Percentiles rank a stretch among this genome's conserved stretches.
phyloP scores from a whole-genome alignment of 2,113 vertebrate genomes.

The Mesembrinibis cayennensis region DNA sequence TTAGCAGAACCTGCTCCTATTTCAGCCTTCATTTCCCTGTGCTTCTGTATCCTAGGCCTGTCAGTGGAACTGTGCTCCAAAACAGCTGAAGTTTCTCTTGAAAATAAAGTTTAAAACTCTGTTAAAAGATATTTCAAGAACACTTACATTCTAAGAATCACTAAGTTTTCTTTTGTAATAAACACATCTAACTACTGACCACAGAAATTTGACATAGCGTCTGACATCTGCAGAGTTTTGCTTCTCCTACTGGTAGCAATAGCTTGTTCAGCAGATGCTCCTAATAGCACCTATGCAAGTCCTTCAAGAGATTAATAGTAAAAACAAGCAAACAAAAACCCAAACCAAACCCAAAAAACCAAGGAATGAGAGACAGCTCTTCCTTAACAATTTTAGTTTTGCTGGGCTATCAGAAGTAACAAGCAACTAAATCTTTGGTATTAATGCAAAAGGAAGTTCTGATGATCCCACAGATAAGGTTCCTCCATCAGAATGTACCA shows the following conservation, averaged over 20 bases:
- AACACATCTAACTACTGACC: not conserved
- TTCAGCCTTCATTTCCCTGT: not conserved
- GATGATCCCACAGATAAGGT: not conserved
- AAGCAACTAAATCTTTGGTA: not conserved
- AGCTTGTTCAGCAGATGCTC: not conserved
- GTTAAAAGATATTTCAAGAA: not conserved
- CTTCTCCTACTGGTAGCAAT: not conserved
- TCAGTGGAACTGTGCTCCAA: not conserved
- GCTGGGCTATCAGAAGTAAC: not conserved
- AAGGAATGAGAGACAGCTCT: not conserved
- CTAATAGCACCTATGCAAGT: not conserved
- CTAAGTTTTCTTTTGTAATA: fast-evolving
- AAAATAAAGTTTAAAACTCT: not conserved
- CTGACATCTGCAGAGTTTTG: not conserved
- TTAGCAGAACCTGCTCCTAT: not conserved
- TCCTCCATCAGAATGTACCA: not conserved
- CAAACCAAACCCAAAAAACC: not conserved
- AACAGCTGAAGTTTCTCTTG: not conserved
- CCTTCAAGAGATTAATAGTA: not conserved
- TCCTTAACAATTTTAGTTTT: not conserved
- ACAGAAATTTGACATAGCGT: not conserved
- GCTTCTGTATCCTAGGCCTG: not conserved
- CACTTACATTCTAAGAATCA: not conserved
- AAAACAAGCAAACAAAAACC: not conserved
- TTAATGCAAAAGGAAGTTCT: not conserved